Base-by-base conservation (phyloP, 2,797 vertebrate genomes). In the Malacoctenus gilli region DNA sequence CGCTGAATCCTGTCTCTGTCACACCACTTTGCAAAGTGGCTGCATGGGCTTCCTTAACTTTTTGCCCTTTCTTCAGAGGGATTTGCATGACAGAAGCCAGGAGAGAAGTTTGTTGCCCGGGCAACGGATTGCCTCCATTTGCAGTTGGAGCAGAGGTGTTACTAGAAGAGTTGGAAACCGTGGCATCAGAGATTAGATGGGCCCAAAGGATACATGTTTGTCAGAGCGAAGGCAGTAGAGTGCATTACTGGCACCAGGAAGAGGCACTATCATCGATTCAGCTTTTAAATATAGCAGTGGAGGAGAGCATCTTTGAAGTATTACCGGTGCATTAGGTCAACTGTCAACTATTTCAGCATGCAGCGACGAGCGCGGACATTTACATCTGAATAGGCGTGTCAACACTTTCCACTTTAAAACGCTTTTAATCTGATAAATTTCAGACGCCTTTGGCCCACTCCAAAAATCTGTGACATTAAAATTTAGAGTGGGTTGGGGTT, bases 121-220 rank as follows among this genome's bases (percentile, higher is more conserved):
- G 88, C 70, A 91, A 92, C 89, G 68, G 82, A 85, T 89, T 90
- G 87, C 81, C 86, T 84, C 83, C 81, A 81, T 89, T 87, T 89
- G 71, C 88, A 82, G 76, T 79, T 63, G 62, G 85, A 85, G 83
- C 80, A 82, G 80, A 91, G 87, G 89, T 88, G 87, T 88, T 87
- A 85, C 87, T 52, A 65, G 79, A 75, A 51, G 68, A 86, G 80
- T 59, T 67, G 66, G 79, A 90, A 84, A 85, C 79, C 79, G 77
- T 80, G 72, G 74, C 83, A 82, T 79, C 60, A 63, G 73, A 82
- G 79, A 85, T 82, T 69, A 88, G 85, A 83, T 75, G 36, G 82
- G 68, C 80, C 82, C 70, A 70, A 77, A 72, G 75, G 77, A 69
- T 65, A 59, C 49, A 62, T 76, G 59, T 77, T 78, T 83, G 74